Percentiles rank a stretch among this genome's conserved stretches.
Evolutionary conservation across 2,113 vertebrate genomes (phyloP).

Genomic region (Sus scrofa): DNA sequence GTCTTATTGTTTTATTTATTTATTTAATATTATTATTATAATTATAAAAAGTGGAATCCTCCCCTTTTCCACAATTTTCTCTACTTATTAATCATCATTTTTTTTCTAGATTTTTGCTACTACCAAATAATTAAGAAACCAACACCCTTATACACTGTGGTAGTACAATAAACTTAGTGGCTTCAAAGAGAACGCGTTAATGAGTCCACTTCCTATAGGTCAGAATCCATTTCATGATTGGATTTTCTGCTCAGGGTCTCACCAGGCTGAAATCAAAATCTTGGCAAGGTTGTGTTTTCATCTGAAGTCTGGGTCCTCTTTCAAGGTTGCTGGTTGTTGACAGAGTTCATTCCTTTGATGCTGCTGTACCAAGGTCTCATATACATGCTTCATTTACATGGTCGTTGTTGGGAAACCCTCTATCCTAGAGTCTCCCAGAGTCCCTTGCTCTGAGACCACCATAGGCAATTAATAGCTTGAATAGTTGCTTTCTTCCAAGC

Average conservation of each 20-base stretch:
- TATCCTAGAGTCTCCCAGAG: neutral
- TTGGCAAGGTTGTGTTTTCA: neutral
- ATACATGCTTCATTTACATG: neutral
- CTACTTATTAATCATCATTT: neutral
- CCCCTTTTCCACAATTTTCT: neutral
- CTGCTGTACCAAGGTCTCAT: neutral
- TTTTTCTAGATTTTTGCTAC: neutral
- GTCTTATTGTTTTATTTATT: neutral
- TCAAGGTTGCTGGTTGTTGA: neutral
- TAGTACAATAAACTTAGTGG: neutral
- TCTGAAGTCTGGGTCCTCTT: neutral
- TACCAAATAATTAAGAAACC: neutral
- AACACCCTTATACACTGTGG: neutral
- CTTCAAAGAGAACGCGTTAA: neutral
- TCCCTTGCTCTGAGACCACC: neutral
- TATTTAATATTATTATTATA: neutral
- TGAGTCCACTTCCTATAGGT: neutral
- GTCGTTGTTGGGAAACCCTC: neutral
- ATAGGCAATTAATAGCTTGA: too few relatives aligned
- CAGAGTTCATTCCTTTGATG: neutral
- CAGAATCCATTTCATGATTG: neutral
- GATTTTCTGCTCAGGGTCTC: neutral
- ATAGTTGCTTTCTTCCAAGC: neutral
- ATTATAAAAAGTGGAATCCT: neutral
- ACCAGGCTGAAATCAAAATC: neutral